These are phyloP conservation scores for Leucopsar rothschildi DNA, from an alignment of 2,113 vertebrate genomes.

Conservation along the genomic window DNA sequence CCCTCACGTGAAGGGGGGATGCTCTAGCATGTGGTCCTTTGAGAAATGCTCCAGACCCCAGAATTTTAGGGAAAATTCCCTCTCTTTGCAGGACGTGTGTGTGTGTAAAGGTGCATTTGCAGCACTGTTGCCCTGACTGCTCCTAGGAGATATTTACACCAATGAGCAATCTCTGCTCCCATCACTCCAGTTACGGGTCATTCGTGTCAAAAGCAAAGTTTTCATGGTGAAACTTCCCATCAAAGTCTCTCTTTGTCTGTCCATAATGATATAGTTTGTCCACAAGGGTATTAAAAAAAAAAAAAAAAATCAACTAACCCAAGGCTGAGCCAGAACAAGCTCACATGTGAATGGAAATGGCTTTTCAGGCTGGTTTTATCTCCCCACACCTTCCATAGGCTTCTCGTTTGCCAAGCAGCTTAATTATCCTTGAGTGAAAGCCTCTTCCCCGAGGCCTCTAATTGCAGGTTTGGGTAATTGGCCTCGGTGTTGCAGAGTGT, in stretches of 20 bases:
- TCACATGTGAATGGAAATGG: neutral
- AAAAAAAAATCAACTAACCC: too few species aligned
- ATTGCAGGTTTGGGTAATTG: slow-evolving; percentile 43
- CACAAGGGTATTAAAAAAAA: rapidly evolving
- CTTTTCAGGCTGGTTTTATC: neutral
- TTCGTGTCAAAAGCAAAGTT: neutral
- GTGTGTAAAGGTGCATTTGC: neutral
- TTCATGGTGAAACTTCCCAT: neutral
- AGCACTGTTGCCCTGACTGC: neutral
- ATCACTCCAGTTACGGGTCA: rapidly evolving
- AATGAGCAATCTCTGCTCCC: neutral
- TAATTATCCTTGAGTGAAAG: slow-evolving; percentile 32
- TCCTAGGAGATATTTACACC: rapidly evolving
- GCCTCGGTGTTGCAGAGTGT: neutral
- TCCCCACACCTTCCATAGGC: neutral
- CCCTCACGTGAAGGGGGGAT: rapidly evolving
- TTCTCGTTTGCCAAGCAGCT: neutral
- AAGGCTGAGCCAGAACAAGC: neutral
- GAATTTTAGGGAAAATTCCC: rapidly evolving
- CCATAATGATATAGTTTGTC: neutral
- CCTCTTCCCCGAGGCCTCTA: neutral
- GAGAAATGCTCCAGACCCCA: neutral
- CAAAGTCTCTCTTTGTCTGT: neutral
- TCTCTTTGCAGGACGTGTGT: rapidly evolving
- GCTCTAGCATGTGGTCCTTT: rapidly evolving